phyloP scores from a whole-genome alignment of 2,113 vertebrate genomes.

The Pituophis catenifer region DNA sequence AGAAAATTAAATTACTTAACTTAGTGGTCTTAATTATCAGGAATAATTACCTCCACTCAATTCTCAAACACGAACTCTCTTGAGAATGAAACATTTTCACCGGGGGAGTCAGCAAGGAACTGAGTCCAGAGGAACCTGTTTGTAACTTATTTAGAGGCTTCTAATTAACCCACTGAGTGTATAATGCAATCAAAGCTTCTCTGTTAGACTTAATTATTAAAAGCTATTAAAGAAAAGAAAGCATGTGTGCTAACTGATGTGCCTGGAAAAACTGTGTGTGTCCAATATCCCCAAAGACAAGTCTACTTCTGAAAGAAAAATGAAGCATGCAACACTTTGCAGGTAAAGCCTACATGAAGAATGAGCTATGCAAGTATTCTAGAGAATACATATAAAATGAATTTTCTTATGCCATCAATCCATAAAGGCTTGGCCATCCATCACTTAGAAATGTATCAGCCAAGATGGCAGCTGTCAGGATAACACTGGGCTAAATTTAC shows the following conservation, averaged over 20 bases:
- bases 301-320: conserved; percentile 15
- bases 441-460: neutral
- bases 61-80: conserved; percentile 67
- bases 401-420: neutral
- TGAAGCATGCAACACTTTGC: neutral
- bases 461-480: neutral
- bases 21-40: conserved; percentile 77
- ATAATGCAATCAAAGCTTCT: conserved; percentile 65
- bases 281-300: neutral
- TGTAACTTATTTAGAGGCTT: conserved; percentile 66
- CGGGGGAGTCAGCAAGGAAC: conserved; percentile 47
- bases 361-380: neutral
- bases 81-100: conserved; percentile 64
- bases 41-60: conserved; percentile 76
- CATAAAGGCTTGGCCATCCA: neutral
- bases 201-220: conserved; percentile 64
- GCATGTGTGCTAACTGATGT: neutral
- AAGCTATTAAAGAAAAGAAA: conserved; percentile 51
- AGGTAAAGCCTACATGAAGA: neutral
- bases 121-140: conserved; percentile 60
- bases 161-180: conserved; percentile 73
- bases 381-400: conserved; percentile 17
- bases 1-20: conserved; percentile 73
- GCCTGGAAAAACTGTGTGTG: neutral
- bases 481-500: neutral